Evolutionary conservation across 2,797 vertebrate species (phyloP).

Genomic region (Betta splendens): DNA sequence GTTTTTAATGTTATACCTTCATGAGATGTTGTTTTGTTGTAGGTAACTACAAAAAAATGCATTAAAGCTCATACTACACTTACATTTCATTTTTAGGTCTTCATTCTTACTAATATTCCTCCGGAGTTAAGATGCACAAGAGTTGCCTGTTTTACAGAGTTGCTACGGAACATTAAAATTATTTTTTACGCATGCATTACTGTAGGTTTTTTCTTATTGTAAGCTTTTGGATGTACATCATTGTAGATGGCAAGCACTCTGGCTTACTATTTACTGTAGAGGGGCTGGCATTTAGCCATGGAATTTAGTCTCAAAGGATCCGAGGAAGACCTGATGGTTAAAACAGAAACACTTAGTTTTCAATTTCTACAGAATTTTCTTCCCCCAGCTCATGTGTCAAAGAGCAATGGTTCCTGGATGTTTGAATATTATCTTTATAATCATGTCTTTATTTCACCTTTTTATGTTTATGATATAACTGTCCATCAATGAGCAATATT

Average conservation of each 20-base stretch:
- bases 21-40: no score
- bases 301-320: constrained; percentile 68
- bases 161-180: constrained; percentile 3
- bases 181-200: constrained; percentile 1
- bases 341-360: constrained; percentile 64
- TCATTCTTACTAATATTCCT: constrained; percentile 1
- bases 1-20: no score
- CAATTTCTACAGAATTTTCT: constrained; percentile 25
- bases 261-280: constrained; percentile 36
- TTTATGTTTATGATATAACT: neutral
- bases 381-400: constrained; percentile 1
- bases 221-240: constrained; percentile 24
- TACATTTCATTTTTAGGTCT: constrained; percentile 2
- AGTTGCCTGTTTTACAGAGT: constrained; percentile 2
- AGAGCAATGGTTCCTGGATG: neutral
- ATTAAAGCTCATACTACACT: constrained; percentile 4
- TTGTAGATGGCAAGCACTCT: constrained; percentile 24
- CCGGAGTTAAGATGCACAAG: constrained; percentile 3
- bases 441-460: neutral
- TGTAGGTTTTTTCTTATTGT: neutral
- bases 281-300: constrained; percentile 55
- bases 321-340: constrained; percentile 57
- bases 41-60: no score
- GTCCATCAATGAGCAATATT: neutral
- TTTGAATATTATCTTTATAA: neutral